Conservation (phyloP, 2,888 invertebrate genomes). For the Lasioglossum figueresi region DNA sequence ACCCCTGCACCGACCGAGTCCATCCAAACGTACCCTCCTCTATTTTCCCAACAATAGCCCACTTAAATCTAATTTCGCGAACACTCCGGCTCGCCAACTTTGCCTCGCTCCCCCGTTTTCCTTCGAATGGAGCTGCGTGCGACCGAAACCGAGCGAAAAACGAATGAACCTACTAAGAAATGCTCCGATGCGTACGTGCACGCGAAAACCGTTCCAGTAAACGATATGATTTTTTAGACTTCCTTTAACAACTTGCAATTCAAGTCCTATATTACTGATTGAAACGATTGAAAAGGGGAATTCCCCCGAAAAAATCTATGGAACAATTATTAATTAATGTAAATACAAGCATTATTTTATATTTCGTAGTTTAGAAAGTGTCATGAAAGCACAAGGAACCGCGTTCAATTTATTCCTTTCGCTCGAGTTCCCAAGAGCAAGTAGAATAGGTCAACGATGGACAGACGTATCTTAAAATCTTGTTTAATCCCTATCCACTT, state of each 20-base stretch:
- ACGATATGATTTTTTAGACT: not conserved
- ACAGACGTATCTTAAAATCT: not conserved
- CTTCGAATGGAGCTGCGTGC: conserved; percentile 29
- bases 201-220: not conserved
- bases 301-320: not conserved
- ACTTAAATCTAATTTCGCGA: conserved; percentile 77
- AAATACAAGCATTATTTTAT: not conserved
- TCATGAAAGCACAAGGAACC: not conserved
- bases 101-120: conserved; percentile 44
- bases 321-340: not conserved
- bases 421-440: not conserved
- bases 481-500: not conserved
- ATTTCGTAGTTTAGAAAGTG: not conserved
- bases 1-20: conserved; percentile 25
- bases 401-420: not conserved
- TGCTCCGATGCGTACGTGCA: not conserved
- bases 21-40: conserved; percentile 52
- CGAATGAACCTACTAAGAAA: conserved; percentile 13
- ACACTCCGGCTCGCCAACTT: conserved; percentile 62
- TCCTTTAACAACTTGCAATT: not conserved
- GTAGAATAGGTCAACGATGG: not conserved
- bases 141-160: conserved; percentile 33
- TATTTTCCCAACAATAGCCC: conserved; percentile 72
- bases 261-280: not conserved
- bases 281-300: not conserved